Conservation (phyloP, 2,113 vertebrate species). For the Peromyscus polionotus region DNA sequence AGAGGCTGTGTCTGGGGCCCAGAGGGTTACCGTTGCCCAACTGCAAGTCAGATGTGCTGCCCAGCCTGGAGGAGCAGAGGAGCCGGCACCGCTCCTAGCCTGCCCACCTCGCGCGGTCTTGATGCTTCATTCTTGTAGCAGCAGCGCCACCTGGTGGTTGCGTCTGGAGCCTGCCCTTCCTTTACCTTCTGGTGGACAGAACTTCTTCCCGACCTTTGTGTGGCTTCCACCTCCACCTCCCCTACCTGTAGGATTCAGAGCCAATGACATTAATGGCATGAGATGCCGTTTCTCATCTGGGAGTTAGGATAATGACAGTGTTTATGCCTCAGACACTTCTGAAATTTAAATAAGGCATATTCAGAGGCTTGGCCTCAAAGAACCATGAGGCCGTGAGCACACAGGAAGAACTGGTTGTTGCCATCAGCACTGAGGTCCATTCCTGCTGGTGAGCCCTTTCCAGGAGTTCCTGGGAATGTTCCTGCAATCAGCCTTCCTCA, state of each 20-base stretch:
- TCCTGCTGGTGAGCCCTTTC: background rate
- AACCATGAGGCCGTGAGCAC: background rate
- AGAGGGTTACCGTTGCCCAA: accelerated
- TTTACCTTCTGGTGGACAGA: background rate
- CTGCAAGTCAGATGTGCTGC: background rate
- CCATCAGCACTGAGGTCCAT: background rate
- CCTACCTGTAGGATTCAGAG: background rate
- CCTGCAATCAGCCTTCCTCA: background rate
- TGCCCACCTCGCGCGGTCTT: accelerated
- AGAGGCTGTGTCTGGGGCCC: background rate
- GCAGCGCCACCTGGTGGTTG: conserved; percentile 61
- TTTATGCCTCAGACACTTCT: background rate
- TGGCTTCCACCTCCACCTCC: background rate
- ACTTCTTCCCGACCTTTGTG: background rate
- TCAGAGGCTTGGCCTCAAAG: background rate
- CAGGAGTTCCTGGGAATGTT: background rate
- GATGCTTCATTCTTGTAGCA: background rate
- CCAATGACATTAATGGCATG: background rate
- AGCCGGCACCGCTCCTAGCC: background rate
- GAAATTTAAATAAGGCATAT: background rate
- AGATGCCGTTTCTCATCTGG: background rate
- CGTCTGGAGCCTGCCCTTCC: background rate
- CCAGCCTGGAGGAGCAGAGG: background rate
- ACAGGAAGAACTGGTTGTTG: background rate
- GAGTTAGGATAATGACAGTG: background rate